Percentiles rank a stretch among this genome's conserved stretches.
These are phyloP conservation scores for Leptinotarsa defecta DNA, from an alignment of 1,140 invertebrate species.

Conservation along the genomic window DNA sequence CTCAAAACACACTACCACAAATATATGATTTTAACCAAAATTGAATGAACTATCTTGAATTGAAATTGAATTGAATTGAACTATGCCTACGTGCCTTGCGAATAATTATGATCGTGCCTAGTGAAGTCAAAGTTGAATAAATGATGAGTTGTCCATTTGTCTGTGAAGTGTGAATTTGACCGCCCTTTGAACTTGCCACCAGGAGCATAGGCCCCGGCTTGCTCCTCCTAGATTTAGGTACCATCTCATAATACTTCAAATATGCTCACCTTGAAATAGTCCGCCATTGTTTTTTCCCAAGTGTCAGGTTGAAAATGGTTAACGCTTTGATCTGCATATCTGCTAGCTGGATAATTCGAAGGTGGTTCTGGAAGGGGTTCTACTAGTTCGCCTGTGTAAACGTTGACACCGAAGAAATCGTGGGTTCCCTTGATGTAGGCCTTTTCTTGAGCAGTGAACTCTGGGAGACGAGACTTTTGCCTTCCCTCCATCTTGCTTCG, in stretches of 20 bases:
- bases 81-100: no score
- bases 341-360: neutral
- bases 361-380: conserved; percentile 9
- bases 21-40: no score
- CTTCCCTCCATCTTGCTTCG: conserved; percentile 59
- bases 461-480: conserved; percentile 62
- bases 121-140: no score
- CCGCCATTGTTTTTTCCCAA: neutral
- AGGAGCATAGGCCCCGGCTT: no score
- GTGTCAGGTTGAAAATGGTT: neutral
- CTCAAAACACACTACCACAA: no score
- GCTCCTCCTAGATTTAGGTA: no score
- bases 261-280: neutral
- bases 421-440: conserved; percentile 54
- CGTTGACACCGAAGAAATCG: conserved; percentile 58
- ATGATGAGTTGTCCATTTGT: no score
- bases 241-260: neutral
- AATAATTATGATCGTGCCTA: no score
- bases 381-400: neutral
- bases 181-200: no score
- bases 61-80: no score
- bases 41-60: no score
- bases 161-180: no score
- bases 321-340: conserved; percentile 25
- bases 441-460: conserved; percentile 61